These are phyloP conservation scores for Ophioderma brevispina DNA, from an alignment of 35 echinoderm and acorn worm species.

Conservation along the genomic window DNA sequence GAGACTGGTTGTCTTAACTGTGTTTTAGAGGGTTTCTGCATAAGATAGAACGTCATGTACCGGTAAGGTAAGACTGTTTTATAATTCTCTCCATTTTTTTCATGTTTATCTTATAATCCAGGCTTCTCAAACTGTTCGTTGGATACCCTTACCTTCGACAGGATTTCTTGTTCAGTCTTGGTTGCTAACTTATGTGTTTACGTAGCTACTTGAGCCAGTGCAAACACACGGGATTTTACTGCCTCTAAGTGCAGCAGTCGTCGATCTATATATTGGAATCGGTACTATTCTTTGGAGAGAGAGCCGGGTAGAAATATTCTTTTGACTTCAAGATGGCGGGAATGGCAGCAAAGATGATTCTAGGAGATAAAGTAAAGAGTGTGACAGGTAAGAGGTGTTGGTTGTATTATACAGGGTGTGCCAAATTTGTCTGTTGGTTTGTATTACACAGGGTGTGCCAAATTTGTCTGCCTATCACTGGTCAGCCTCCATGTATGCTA, in stretches of 20 bases:
- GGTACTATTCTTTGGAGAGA: background rate
- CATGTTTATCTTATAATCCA: background rate
- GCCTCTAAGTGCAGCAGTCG: background rate
- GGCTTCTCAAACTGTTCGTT: background rate
- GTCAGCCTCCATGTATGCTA: too few relatives aligned
- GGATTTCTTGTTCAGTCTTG: background rate
- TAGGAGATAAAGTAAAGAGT: constrained; percentile 86
- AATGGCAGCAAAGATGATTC: constrained; percentile 95
- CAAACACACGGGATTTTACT: background rate
- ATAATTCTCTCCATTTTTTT: background rate
- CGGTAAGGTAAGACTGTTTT: background rate
- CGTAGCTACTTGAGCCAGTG: background rate
- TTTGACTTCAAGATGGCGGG: constrained; percentile 75
- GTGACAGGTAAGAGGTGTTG: constrained; percentile 69
- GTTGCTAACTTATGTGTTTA: background rate
- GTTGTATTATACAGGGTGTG: background rate
- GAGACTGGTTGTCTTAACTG: background rate
- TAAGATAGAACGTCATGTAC: background rate
- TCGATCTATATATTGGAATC: background rate
- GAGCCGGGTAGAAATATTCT: constrained; percentile 31
- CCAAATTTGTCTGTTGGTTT: background rate
- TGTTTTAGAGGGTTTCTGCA: background rate
- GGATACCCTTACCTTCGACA: background rate
- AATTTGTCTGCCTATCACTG: too few relatives aligned
- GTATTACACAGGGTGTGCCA: background rate